Evolutionary conservation across 2,888 invertebrate species (phyloP).

Genomic region (Drosophila incognita): DNA sequence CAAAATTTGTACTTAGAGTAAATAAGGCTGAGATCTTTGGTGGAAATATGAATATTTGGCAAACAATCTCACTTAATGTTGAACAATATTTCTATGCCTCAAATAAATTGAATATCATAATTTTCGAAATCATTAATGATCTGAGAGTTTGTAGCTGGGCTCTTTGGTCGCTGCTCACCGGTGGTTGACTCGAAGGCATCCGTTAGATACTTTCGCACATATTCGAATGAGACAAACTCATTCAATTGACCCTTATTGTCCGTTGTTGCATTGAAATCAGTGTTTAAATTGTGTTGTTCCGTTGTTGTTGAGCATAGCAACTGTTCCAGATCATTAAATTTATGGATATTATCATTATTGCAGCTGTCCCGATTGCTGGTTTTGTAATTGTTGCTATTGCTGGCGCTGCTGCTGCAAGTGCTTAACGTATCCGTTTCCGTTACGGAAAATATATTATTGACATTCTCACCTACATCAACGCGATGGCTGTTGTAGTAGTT

Average conservation of each 20-base stretch:
- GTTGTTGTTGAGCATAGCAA: conserved; percentile 47
- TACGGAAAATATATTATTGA: conserved; percentile 25
- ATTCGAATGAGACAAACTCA: conserved; percentile 85
- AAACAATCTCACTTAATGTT: conserved; percentile 21
- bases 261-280: conserved; percentile 7
- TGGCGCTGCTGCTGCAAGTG: conserved; percentile 57
- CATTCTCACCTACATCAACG: conserved; percentile 11
- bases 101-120: conserved; percentile 83
- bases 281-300: neutral
- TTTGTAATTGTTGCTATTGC: conserved; percentile 35
- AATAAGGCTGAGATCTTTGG: conserved; percentile 77
- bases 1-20: conserved; percentile 13
- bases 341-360: conserved; percentile 72
- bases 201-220: conserved; percentile 84
- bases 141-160: conserved; percentile 41
- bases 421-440: conserved; percentile 66
- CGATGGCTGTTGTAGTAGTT: conserved; percentile 22
- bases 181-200: conserved; percentile 77
- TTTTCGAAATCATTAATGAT: conserved; percentile 82
- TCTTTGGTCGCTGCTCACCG: conserved; percentile 36
- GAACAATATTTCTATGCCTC: conserved; percentile 4
- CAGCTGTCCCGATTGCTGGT: conserved; percentile 34
- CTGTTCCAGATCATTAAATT: conserved; percentile 80
- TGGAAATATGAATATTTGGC: conserved; percentile 27
- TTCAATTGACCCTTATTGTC: conserved; percentile 58